These are phyloP conservation scores for Nebria ingens DNA, from an alignment of 1,140 invertebrate species.

Conservation along the genomic window DNA sequence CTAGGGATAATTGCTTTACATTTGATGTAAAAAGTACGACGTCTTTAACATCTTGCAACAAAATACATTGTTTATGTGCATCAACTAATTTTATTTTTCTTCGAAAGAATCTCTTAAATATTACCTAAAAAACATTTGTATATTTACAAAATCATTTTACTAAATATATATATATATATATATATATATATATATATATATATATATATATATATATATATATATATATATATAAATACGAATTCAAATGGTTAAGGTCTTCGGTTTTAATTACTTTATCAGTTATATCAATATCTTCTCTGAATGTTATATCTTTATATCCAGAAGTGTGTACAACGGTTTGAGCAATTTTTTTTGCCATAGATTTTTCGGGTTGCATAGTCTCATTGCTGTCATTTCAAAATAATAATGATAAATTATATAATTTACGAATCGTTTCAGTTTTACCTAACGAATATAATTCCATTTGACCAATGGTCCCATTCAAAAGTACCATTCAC, in stretches of 20 bases:
- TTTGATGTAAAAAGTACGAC: slow-evolving; percentile 48
- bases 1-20: slow-evolving; percentile 37
- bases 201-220: no score
- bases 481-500: no score
- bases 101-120: slow-evolving; percentile 43
- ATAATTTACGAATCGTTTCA: no score
- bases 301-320: slow-evolving; percentile 20
- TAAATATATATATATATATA: no score
- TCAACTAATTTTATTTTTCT: slow-evolving; percentile 41
- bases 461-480: no score
- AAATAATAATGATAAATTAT: no score
- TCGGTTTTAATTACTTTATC: slow-evolving; percentile 32
- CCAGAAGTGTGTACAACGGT: background rate
- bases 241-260: slow-evolving; percentile 6
- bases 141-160: no score
- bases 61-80: slow-evolving; percentile 43
- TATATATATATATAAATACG: no score
- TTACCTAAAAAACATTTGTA: slow-evolving; percentile 36
- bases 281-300: slow-evolving; percentile 36
- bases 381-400: no score
- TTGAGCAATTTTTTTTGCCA: background rate
- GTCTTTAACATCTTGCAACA: slow-evolving; percentile 53
- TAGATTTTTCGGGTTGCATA: no score
- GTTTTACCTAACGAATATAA: no score
- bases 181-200: no score